Evolutionary conservation across 2,888 invertebrate species (phyloP).

Genomic region (Nezara viridula): DNA sequence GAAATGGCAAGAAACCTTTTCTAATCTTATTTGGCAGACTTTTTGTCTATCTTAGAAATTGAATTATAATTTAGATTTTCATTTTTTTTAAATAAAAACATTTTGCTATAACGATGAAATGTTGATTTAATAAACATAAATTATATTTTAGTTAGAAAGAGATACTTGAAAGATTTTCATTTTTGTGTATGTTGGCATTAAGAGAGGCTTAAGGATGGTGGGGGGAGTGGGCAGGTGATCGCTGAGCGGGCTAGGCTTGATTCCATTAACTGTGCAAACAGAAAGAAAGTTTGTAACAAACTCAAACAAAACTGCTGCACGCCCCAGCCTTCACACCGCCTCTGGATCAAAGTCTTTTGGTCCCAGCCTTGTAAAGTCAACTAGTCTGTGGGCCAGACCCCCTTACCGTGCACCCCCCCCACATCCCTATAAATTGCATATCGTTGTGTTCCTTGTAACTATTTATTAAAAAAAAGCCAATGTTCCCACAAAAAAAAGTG

Average conservation of each 20-base stretch:
- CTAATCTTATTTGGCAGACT: too few relatives aligned
- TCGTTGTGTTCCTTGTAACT: too few relatives aligned
- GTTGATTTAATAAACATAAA: not conserved
- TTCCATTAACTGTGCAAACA: constrained; percentile 46
- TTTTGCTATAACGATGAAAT: not conserved
- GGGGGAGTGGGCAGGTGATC: not conserved
- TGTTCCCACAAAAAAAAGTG: too few relatives aligned
- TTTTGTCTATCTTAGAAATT: too few relatives aligned
- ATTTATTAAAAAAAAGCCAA: too few relatives aligned
- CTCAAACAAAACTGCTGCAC: constrained; percentile 42
- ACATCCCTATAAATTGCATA: too few relatives aligned
- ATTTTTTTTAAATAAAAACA: not conserved
- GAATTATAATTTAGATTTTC: too few relatives aligned
- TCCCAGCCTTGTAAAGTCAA: constrained; percentile 22
- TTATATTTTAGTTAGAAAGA: not conserved
- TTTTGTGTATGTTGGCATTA: constrained; percentile 41
- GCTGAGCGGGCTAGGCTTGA: constrained; percentile 26
- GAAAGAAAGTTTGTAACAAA: constrained; percentile 46
- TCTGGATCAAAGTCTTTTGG: not conserved
- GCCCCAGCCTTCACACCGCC: constrained; percentile 11
- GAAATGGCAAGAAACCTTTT: too few relatives aligned
- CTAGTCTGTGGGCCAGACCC: too few relatives aligned
- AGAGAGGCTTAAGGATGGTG: not conserved
- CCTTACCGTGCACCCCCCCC: too few relatives aligned
- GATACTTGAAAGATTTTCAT: constrained; percentile 7